These are phyloP conservation scores for Leptodactylus fallax DNA, from an alignment of 2,797 vertebrate species.

Conservation along the genomic window DNA sequence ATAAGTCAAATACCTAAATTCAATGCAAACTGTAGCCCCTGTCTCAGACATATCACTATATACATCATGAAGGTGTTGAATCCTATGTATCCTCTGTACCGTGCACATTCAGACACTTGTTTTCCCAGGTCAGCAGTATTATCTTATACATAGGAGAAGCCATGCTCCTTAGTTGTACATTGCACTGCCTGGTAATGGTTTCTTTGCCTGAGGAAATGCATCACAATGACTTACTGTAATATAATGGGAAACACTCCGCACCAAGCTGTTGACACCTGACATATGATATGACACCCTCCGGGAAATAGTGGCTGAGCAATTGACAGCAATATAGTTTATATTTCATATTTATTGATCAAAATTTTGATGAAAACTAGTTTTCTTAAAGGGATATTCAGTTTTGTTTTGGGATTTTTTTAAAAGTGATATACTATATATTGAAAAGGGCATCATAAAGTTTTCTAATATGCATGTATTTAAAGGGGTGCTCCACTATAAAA, in stretches of 20 bases:
- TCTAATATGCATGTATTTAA: background rate
- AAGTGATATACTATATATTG: background rate
- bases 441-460: background rate
- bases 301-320: slow-evolving; percentile 12
- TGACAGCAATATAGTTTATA: slow-evolving; percentile 17
- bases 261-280: slow-evolving; percentile 37
- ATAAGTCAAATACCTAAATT: too few relatives aligned
- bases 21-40: too few relatives aligned
- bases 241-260: slow-evolving; percentile 34
- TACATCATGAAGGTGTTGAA: background rate
- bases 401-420: background rate
- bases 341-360: slow-evolving; percentile 21
- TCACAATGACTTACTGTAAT: slow-evolving; percentile 14
- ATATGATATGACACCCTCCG: slow-evolving; percentile 31
- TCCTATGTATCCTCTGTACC: background rate
- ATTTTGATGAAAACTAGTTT: background rate
- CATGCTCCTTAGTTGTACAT: background rate
- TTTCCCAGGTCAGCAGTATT: background rate
- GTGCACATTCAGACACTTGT: background rate
- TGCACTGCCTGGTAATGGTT: background rate
- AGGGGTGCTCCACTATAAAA: background rate
- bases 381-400: background rate
- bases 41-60: background rate
- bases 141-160: background rate
- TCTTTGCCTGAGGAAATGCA: slow-evolving; percentile 37